Conservation (phyloP, 1,140 invertebrate species). For the Panulirus ornatus region DNA sequence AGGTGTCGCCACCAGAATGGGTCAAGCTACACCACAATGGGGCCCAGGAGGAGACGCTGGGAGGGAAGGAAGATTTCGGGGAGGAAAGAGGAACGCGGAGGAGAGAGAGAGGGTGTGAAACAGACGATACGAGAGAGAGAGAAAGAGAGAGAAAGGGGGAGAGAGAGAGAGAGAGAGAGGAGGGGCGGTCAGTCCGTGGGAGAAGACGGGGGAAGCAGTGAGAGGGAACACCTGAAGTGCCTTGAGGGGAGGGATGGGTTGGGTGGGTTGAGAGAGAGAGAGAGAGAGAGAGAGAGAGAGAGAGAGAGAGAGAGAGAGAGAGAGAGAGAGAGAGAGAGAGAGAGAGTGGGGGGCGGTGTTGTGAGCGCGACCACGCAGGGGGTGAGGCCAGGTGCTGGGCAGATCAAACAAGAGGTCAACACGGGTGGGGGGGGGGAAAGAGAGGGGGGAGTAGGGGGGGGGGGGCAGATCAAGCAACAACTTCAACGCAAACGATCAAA, state of each 20-base stretch:
- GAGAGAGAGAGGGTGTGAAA: not conserved
- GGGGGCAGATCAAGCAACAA: not conserved
- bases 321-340: not conserved
- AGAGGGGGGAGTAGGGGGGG: not conserved
- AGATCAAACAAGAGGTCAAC: not conserved
- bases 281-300: not conserved
- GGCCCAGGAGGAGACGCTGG: not conserved
- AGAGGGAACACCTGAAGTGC: not conserved
- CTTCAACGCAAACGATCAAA: not conserved
- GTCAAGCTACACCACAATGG: not conserved
- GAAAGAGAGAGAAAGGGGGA: not conserved
- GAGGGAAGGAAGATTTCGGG: not conserved
- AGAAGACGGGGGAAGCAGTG: not conserved
- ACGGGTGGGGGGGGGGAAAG: not conserved
- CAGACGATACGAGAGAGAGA: not conserved
- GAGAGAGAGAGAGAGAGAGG: not conserved
- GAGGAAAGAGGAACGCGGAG: constrained; percentile 22
- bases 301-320: not conserved
- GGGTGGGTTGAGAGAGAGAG: not conserved
- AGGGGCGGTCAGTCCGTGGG: not conserved
- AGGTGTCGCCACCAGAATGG: too few relatives aligned
- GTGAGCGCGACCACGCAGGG: not conserved
- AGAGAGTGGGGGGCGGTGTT: not conserved
- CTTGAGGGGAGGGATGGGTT: not conserved
- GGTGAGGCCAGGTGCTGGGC: not conserved